Base-by-base conservation (phyloP, 2,113 vertebrate species). In the Microtus richardsoni region DNA sequence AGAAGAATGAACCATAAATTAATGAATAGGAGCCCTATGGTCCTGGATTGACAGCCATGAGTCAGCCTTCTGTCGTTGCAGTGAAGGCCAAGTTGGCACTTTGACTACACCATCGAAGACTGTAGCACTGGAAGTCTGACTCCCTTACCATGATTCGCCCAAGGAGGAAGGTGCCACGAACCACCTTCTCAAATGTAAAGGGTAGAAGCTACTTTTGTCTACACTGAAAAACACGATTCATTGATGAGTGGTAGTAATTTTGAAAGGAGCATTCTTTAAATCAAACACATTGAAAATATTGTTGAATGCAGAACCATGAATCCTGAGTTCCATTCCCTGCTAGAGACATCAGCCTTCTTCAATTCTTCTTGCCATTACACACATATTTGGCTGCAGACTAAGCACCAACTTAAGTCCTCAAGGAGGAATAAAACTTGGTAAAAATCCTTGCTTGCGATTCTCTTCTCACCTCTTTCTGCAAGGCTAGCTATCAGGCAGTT, bases 311-410 rank as follows among this genome's bases (percentile, higher is more conserved):
- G 86, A 97, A 68, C n/a, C 49, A 75, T 87, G 62, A 80, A 85
- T 83, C 80, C 96, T 95, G 92, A 95, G 95, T 96, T 94, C 62
- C 91, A 89, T 92, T 96, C 83, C 93, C 97, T 97, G 96, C 97
- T 97, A 86, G 74, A 95, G 97, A 97, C 97, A 73, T 96, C 93
- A 96, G 96, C 95, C 96, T 95, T 79, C 88, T 86, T 93, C 91
- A 96, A 89, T 89, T 96, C 95, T 89, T 97, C 62, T 95, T 87
- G 88, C 95, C 95, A 96, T 96, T 83, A 84, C 92, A 84, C 74
- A 90, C 80, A 70, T 83, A 87, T 96, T 97, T 95, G 97, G 97
- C 97, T 96, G 73, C 33, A 87, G 68, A 86, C 95, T 93, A 87
- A 97, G 95, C 95, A 97, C 88, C 89, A 96, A 75, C 96, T 94